phyloP scores from a whole-genome alignment of 2,888 invertebrate genomes.

The Dryobota labecula region DNA sequence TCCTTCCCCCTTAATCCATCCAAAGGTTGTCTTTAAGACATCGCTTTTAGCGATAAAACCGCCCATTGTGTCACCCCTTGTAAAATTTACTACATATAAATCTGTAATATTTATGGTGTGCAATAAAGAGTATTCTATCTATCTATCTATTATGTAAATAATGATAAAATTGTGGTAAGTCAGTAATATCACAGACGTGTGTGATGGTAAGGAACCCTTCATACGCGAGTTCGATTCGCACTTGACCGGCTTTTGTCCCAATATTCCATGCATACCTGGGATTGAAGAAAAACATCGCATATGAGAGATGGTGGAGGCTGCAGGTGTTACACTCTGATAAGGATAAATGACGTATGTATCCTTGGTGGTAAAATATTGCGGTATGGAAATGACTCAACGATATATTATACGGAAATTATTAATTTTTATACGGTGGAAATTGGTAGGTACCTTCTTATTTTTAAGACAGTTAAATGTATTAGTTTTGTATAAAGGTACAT shows the following conservation, averaged over 20 bases:
- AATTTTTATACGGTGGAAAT: not conserved
- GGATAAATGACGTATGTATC: constrained; percentile 4
- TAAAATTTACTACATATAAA: no score
- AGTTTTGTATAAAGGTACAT: not conserved
- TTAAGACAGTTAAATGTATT: not conserved
- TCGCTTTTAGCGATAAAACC: no score
- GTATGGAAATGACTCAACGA: constrained; percentile 13
- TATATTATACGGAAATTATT: not conserved
- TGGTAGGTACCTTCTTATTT: not conserved
- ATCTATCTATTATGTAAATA: no score
- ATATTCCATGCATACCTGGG: constrained; percentile 29
- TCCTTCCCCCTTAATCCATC: no score
- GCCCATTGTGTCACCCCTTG: no score
- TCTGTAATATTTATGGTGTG: no score
- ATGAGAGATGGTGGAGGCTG: constrained; percentile 18
- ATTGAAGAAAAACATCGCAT: constrained; percentile 49
- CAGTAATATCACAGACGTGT: not conserved
- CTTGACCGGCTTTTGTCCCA: constrained; percentile 10
- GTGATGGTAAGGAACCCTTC: not conserved
- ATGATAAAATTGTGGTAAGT: not conserved
- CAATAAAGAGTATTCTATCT: no score
- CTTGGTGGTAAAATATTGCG: constrained; percentile 8
- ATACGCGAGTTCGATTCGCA: not conserved
- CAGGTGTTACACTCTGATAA: constrained; percentile 32
- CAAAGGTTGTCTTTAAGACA: no score